A percentile compares a stretch with the other conserved stretches of the same genome.
These are phyloP conservation scores for Python bivittatus DNA, from an alignment of 2,113 vertebrate genomes.

Conservation along the genomic window DNA sequence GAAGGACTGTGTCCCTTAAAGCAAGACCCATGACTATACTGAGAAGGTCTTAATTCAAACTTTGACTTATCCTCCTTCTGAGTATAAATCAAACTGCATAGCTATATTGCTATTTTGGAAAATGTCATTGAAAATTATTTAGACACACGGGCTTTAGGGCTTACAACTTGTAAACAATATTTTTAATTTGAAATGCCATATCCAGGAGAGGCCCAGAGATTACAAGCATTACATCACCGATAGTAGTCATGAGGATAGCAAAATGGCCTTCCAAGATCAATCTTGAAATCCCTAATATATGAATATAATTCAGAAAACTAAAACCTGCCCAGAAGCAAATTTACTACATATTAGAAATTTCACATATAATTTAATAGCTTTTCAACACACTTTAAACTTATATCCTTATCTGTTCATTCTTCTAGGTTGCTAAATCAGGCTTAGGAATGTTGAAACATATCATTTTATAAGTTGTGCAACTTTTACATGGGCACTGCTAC, in stretches of 20 bases:
- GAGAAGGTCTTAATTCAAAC: not conserved
- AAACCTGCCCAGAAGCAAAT: not conserved
- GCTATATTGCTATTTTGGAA: not conserved
- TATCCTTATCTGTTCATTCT: not conserved
- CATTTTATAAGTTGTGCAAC: not conserved
- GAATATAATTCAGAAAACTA: not conserved
- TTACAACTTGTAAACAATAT: not conserved
- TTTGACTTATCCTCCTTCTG: not conserved
- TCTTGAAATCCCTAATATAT: not conserved
- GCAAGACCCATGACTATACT: not conserved
- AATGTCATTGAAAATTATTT: not conserved
- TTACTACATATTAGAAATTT: not conserved
- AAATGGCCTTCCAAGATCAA: not conserved
- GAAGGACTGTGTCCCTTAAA: not conserved
- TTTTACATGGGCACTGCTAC: not conserved
- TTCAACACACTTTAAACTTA: not conserved
- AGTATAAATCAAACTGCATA: not conserved
- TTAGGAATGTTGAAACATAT: not conserved
- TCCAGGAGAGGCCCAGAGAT: not conserved
- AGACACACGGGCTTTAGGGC: not conserved
- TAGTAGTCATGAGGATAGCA: not conserved
- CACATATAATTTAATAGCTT: not conserved
- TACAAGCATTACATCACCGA: not conserved
- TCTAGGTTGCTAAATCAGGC: not conserved
- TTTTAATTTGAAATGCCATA: not conserved